Conservation (phyloP, 2,888 invertebrate genomes). For the Thymelicus sylvestris region DNA sequence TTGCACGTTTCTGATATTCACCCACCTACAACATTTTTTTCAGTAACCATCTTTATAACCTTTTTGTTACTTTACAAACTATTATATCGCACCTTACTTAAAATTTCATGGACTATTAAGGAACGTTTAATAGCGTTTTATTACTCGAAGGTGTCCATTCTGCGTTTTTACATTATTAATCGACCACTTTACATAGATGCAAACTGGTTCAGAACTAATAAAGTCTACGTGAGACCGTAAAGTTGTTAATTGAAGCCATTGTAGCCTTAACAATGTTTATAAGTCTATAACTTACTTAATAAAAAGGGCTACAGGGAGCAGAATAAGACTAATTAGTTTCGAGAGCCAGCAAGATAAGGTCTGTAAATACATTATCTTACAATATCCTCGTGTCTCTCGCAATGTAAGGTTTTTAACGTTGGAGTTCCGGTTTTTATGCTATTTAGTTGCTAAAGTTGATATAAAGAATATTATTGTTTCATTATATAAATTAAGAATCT, state of each 20-base stretch:
- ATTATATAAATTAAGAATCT: too few species aligned
- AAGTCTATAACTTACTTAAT: slow-evolving; percentile 64
- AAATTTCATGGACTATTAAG: slow-evolving; percentile 5
- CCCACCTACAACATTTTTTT: neutral
- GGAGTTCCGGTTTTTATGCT: too few species aligned
- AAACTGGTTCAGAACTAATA: slow-evolving; percentile 43
- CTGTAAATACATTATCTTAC: neutral
- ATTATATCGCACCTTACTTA: slow-evolving; percentile 1
- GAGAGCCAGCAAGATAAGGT: slow-evolving; percentile 6
- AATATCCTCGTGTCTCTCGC: neutral
- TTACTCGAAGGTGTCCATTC: neutral
- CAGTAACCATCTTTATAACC: neutral
- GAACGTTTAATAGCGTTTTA: slow-evolving; percentile 1
- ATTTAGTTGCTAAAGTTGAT: too few species aligned
- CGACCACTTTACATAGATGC: slow-evolving; percentile 11
- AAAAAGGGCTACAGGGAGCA: slow-evolving; percentile 65
- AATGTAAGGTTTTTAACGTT: neutral
- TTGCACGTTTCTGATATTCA: too few species aligned
- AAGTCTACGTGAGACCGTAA: slow-evolving; percentile 56
- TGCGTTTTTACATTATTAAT: neutral
- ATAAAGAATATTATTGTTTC: too few species aligned
- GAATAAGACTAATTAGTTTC: slow-evolving; percentile 69
- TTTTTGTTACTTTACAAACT: neutral
- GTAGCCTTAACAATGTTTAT: slow-evolving; percentile 67
- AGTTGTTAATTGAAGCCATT: slow-evolving; percentile 54